Base-by-base conservation (phyloP, 2,888 invertebrate species). In the Harpagoxenus sublaevis region DNA sequence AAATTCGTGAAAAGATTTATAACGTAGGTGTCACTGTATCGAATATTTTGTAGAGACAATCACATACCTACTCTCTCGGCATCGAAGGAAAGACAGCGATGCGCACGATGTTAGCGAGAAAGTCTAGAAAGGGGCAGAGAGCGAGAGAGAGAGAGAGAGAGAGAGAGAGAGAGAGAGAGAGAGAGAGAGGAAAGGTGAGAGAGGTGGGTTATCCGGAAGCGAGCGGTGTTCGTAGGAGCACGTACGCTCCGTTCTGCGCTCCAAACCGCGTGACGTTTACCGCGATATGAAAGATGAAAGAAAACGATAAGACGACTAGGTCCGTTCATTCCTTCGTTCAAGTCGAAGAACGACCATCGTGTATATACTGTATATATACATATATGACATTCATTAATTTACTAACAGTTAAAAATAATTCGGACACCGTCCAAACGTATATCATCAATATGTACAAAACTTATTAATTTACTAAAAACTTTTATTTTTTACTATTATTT, bases 201-300 rank as follows among this genome's bases (percentile, higher is more conserved):
- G n/a, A 48, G 45, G 18, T 39, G 71, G 62, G 45, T 42, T 53
- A 84, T 86, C 89, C 87, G 84, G 83, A 74, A 74, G 57, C 84
- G 66, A 74, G 42, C 73, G 57, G 53, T 75, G 86, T 73, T 84
- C 73, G 77, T 53, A 73, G 63, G 66, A 74, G 51, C 83, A 75
- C 79, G 86, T 60, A 70, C 39, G 39, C 18, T 79, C 66, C 71
- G 62, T 55, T 53, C 84, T 65, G 73, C 63, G 71, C 82, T 53
- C 62, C 62, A 73, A 77, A 84, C 53, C 53, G 77, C 79, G 71
- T 55, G 68, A 62, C 68, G 81, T 84, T 73, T 90, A 84, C 88
- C 85, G 84, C 86, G 77, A 87, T 86, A 84, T 68, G 87, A 88
- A 87, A 89, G 86, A 87, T 84, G 89, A 87, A 87, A 84, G 85